Percentiles rank a stretch among this genome's conserved stretches.
Evolutionary conservation across 2,888 invertebrate species (phyloP).

Genomic region (Chloromyia formosa): DNA sequence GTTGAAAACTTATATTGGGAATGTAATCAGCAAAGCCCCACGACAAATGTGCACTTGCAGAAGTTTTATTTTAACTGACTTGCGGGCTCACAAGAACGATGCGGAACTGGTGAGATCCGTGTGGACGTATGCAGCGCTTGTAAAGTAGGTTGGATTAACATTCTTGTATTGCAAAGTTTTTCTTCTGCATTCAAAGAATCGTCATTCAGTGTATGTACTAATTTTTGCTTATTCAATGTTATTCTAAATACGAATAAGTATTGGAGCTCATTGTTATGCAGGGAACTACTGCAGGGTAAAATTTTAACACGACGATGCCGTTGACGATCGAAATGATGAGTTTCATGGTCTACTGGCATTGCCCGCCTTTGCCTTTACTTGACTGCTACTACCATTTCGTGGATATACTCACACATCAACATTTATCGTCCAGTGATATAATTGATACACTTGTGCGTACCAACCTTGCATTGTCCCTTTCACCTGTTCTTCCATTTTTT

Average conservation of each 20-base stretch:
- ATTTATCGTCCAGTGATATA: background rate
- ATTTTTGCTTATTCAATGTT: background rate
- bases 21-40: too few relatives aligned
- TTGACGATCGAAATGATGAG: slow-evolving; percentile 38
- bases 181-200: too few relatives aligned
- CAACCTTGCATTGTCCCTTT: slow-evolving; percentile 15
- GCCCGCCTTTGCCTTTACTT: slow-evolving; percentile 26
- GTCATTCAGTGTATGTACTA: background rate
- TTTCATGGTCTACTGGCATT: slow-evolving; percentile 43
- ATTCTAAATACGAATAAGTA: background rate
- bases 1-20: too few relatives aligned
- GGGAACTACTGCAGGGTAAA: background rate
- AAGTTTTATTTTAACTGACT: too few relatives aligned
- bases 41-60: too few relatives aligned
- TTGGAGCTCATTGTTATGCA: slow-evolving; percentile 30
- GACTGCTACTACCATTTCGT: slow-evolving; percentile 9
- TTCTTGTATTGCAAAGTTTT: too few relatives aligned
- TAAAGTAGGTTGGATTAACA: too few relatives aligned
- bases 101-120: too few relatives aligned
- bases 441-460: slow-evolving; percentile 8
- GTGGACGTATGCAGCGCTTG: too few relatives aligned
- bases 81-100: too few relatives aligned
- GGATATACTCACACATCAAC: too few relatives aligned
- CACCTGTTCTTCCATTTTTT: background rate
- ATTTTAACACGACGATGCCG: slow-evolving; percentile 5